These are phyloP conservation scores for Xestia rhomboidea DNA, from an alignment of 2,888 invertebrate genomes.

Conservation along the genomic window DNA sequence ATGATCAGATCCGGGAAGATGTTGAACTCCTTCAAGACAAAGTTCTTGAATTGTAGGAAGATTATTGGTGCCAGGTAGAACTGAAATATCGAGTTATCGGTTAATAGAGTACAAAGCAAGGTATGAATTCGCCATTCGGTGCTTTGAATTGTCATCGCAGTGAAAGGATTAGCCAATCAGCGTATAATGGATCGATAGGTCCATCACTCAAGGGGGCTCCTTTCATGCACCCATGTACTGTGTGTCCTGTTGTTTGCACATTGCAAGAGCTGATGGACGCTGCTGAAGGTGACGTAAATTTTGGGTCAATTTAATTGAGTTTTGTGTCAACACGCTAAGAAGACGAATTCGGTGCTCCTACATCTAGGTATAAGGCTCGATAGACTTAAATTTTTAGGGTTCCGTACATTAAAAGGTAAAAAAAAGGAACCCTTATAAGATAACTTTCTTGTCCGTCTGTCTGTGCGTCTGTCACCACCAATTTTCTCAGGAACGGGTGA, in stretches of 20 bases:
- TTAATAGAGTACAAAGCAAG: neutral
- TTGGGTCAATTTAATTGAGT: neutral
- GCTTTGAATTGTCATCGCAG: neutral
- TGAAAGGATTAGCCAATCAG: neutral
- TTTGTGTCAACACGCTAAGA: no score
- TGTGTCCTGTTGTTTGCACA: neutral
- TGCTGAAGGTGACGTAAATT: neutral
- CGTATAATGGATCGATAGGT: neutral
- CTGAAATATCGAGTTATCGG: conserved; percentile 15
- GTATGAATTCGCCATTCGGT: neutral
- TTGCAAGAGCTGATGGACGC: neutral
- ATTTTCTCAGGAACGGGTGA: no score
- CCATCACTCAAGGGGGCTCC: neutral
- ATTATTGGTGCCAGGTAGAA: neutral
- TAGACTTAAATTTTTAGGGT: neutral
- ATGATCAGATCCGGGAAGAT: neutral
- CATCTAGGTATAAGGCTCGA: neutral
- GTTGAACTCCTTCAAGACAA: neutral
- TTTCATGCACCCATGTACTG: neutral
- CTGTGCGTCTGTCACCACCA: no score
- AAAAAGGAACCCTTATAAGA: no score
- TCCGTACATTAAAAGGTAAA: no score
- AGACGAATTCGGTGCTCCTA: neutral
- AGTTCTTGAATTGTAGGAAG: neutral
- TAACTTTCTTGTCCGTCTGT: no score